phyloP scores from a whole-genome alignment of 92 coral and sea anemone genomes.

The Pocillopora meandrina region DNA sequence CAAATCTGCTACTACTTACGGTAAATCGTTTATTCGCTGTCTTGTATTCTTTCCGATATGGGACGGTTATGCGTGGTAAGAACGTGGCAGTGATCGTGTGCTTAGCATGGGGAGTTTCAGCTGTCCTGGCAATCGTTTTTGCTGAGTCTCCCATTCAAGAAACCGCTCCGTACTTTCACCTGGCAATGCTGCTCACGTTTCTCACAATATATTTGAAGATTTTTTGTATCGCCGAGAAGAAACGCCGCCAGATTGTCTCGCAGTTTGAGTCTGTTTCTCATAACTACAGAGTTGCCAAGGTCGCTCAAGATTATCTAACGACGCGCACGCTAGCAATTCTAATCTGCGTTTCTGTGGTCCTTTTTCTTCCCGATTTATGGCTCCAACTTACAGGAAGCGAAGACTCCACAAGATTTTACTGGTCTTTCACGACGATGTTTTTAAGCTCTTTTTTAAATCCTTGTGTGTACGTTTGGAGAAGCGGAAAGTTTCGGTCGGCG shows the following conservation, averaged over 20 bases:
- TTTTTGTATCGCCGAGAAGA: slow-evolving; percentile 57
- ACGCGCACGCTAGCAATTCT: slow-evolving; percentile 61
- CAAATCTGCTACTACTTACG: slow-evolving; percentile 57
- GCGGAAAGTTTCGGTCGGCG: slow-evolving; percentile 57
- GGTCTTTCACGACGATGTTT: slow-evolving; percentile 67
- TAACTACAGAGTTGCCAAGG: slow-evolving; percentile 52
- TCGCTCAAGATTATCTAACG: slow-evolving; percentile 40
- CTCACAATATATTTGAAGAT: slow-evolving; percentile 56
- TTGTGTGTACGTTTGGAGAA: slow-evolving; percentile 71
- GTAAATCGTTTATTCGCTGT: slow-evolving; percentile 62
- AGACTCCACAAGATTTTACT: slow-evolving; percentile 48
- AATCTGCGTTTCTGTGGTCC: slow-evolving; percentile 48
- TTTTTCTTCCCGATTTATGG: slow-evolving; percentile 56
- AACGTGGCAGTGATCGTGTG: slow-evolving; percentile 33
- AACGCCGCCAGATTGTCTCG: slow-evolving; percentile 39
- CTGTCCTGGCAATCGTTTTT: slow-evolving; percentile 51
- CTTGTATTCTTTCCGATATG: slow-evolving; percentile 50
- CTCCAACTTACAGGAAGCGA: slow-evolving; percentile 38
- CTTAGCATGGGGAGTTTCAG: slow-evolving; percentile 51
- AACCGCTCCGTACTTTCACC: slow-evolving; percentile 55
- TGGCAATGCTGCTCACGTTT: slow-evolving; percentile 47
- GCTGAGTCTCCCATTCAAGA: slow-evolving; percentile 40
- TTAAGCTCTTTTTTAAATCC: slow-evolving; percentile 66
- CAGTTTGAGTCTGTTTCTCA: slow-evolving; percentile 57
- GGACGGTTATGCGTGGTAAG: slow-evolving; percentile 41